Conservation (phyloP, 2,797 vertebrate species). For the Enteromius trimaculatus region DNA sequence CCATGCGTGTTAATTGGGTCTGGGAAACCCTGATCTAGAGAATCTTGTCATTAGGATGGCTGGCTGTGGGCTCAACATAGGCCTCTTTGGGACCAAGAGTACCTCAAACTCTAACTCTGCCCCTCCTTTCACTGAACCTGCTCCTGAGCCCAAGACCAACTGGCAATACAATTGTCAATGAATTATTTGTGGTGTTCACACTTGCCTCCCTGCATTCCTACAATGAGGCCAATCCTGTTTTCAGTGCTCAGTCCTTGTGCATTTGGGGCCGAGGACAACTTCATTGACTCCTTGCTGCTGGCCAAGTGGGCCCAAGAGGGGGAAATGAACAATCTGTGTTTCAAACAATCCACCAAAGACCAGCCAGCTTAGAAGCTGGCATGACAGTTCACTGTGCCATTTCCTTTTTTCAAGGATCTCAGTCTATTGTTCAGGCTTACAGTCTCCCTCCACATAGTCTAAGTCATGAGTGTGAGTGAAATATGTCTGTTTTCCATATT, state of each 20-base stretch:
- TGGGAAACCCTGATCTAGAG: background rate
- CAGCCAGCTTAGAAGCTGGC: background rate
- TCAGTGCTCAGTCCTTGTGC: background rate
- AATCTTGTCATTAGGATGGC: background rate
- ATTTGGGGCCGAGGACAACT: background rate
- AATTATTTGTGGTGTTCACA: background rate
- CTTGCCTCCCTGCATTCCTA: background rate
- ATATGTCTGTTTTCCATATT: background rate
- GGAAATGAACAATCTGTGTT: background rate
- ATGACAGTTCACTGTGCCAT: background rate
- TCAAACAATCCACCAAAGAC: background rate
- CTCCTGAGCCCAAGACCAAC: background rate
- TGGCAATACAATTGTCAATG: background rate
- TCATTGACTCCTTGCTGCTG: background rate
- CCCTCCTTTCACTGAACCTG: background rate
- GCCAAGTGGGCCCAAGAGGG: background rate
- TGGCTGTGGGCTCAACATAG: background rate
- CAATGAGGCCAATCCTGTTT: background rate
- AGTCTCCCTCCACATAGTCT: background rate
- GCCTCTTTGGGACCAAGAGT: background rate
- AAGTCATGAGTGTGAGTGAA: background rate
- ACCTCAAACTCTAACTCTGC: background rate
- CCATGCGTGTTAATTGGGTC: background rate
- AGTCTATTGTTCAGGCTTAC: background rate
- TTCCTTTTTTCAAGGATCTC: background rate